phyloP scores from a whole-genome alignment of 2,888 invertebrate species.

The Mayetiola destructor region DNA sequence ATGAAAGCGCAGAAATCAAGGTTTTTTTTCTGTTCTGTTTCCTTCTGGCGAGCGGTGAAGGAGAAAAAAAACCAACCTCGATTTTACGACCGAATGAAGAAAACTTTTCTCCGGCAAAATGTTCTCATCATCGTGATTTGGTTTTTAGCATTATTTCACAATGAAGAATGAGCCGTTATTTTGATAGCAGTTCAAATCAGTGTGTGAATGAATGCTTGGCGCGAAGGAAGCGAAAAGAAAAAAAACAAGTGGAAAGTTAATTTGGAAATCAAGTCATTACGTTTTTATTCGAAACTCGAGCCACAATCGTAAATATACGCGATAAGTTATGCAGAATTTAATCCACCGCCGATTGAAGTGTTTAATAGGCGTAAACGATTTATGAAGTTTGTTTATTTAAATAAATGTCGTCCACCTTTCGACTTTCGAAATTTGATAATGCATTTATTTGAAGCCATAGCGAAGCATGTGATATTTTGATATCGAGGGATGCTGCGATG shows the following conservation, averaged over 20 bases:
- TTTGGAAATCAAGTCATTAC: constrained; percentile 6
- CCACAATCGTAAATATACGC: neutral
- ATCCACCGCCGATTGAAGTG: constrained; percentile 5
- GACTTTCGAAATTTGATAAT: too few relatives aligned
- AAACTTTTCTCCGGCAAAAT: neutral
- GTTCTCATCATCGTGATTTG: constrained; percentile 4
- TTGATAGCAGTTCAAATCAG: too few relatives aligned
- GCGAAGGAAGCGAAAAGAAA: neutral
- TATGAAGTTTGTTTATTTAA: neutral
- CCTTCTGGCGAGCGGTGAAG: too few relatives aligned
- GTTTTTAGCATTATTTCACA: neutral
- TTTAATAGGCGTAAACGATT: constrained; percentile 11
- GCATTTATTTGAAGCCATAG: too few relatives aligned
- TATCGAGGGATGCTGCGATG: too few relatives aligned
- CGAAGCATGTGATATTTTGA: too few relatives aligned
- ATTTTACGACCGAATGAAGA: constrained; percentile 2
- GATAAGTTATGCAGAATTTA: too few relatives aligned
- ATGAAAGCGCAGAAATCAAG: constrained; percentile 3
- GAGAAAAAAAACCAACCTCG: too few relatives aligned
- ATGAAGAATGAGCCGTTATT: too few relatives aligned
- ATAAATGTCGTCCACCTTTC: too few relatives aligned
- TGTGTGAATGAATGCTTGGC: too few relatives aligned
- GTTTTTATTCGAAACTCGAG: neutral
- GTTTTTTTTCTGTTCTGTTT: constrained; percentile 9
- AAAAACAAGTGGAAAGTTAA: neutral